Conservation (phyloP, 2,888 invertebrate genomes). For the Sericinus montela region DNA sequence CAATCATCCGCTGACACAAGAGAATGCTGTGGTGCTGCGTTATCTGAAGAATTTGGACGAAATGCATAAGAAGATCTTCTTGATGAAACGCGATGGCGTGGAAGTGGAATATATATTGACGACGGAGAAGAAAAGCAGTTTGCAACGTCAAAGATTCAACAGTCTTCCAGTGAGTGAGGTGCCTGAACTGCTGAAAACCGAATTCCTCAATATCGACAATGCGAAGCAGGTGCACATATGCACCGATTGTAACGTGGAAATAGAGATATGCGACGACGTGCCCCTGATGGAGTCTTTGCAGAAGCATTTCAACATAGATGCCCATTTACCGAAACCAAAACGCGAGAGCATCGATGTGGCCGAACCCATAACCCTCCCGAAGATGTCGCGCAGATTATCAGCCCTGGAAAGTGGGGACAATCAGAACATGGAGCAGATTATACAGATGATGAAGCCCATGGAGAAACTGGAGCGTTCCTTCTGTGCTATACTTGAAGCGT, state of each 20-base stretch:
- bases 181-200: constrained; percentile 63
- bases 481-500: constrained; percentile 49
- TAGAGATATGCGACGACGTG: constrained; percentile 63
- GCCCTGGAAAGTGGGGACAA: constrained; percentile 58
- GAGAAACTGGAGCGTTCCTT: constrained; percentile 59
- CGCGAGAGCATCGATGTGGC: constrained; percentile 68
- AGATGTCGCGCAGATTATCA: constrained; percentile 65
- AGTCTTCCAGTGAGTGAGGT: constrained; percentile 69
- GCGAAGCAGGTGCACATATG: constrained; percentile 70
- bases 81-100: constrained; percentile 55
- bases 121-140: constrained; percentile 65
- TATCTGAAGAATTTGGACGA: constrained; percentile 54
- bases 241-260: constrained; percentile 66
- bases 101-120: constrained; percentile 72
- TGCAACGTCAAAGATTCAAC: constrained; percentile 68
- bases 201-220: constrained; percentile 48
- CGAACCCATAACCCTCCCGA: constrained; percentile 61
- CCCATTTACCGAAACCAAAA: constrained; percentile 61
- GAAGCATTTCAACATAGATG: constrained; percentile 60
- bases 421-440: constrained; percentile 46
- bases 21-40: constrained; percentile 40
- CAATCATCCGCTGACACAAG: constrained; percentile 53
- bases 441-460: constrained; percentile 45
- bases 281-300: constrained; percentile 69
- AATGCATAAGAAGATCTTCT: constrained; percentile 53